phyloP scores from a whole-genome alignment of 2,797 vertebrate genomes.

The Remorina albescens region DNA sequence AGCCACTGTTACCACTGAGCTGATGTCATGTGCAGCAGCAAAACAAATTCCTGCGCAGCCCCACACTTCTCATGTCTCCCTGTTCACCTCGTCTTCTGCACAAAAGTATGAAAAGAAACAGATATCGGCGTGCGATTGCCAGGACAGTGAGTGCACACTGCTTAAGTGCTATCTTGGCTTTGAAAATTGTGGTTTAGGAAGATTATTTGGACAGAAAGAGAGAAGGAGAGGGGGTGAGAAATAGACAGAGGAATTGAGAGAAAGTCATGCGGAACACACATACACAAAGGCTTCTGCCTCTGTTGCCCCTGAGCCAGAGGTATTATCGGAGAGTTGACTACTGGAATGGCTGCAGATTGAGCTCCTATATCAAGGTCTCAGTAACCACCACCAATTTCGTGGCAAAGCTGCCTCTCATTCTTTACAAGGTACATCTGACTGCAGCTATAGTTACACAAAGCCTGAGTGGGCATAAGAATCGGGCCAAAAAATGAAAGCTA shows the following conservation, averaged over 20 bases:
- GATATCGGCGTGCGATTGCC: conserved; percentile 67
- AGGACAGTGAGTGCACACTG: conserved; percentile 75
- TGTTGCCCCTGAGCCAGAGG: conserved; percentile 48
- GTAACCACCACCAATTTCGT: conserved; percentile 14
- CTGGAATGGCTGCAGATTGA: conserved; percentile 37
- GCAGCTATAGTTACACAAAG: conserved; percentile 32
- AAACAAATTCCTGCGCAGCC: conserved; percentile 16
- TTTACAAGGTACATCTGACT: conserved; percentile 5
- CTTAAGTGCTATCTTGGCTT: conserved; percentile 84
- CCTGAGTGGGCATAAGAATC: conserved; percentile 26
- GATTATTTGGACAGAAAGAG: conserved; percentile 65
- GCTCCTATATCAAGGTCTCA: conserved; percentile 35
- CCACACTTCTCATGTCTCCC: conserved; percentile 35
- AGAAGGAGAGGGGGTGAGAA: conserved; percentile 16
- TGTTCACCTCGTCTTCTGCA: conserved; percentile 45
- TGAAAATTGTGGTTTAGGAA: conserved; percentile 74
- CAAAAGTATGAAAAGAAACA: conserved; percentile 81
- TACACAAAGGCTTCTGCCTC: conserved; percentile 42
- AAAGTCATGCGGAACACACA: conserved; percentile 34
- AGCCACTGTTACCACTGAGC: conserved; percentile 26
- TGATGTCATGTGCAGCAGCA: conserved; percentile 2
- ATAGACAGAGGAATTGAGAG: conserved; percentile 26
- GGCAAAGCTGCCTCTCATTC: conserved; percentile 18
- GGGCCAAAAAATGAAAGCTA: conserved; percentile 44
- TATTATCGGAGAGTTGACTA: conserved; percentile 55